Base-by-base conservation (phyloP, 2,113 vertebrate genomes). In the Potamarius usumacintae region DNA sequence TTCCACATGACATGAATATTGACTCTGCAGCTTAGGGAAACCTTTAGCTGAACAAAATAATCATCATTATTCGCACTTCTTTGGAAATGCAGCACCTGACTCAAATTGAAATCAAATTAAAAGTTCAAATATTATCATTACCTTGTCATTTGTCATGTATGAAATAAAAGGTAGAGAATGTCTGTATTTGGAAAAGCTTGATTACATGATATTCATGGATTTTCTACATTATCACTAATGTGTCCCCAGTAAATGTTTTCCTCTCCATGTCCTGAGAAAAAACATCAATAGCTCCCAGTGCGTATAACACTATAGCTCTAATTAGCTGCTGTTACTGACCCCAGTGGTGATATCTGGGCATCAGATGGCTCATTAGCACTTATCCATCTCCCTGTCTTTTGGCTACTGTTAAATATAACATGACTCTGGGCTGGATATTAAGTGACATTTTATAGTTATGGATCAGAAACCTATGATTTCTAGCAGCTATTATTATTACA, bases 1-100 rank as follows among this genome's bases (percentile, higher is more conserved):
- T 87, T 87, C 55, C n/a, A 63, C 67, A 87, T 82, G 85, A 60
- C 85, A 60, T 52, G 20, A 83, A 30, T 62, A 87, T 83, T 76
- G 77, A 82, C 42, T 57, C 27, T 0, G 62, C 7, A 7, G n/a
- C 50, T 55, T 50, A n/a, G n/a, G 60, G n/a, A 69, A 80, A 67
- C 17, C 77, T 57, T 8, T 53, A 50, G 55, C 50, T 63, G 25
- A 78, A 30, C 18, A 82, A 42, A 60, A 25, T 25, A 57, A 27
- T 50, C 30, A 72, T 74, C 15, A 20, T 22, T n/a, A 25, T 87
- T 86, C 42, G 9, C 48, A 17, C 62, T 17, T 27, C 27, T 57
- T 72, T 42, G 14, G 25, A 74, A 25, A 20, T 60, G 63, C 5
- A 27, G 52, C 7, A 52, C 10, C 11, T 42, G 15, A 85, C 72